Conservation (phyloP, 2,888 invertebrate species). For the Phortica magna region DNA sequence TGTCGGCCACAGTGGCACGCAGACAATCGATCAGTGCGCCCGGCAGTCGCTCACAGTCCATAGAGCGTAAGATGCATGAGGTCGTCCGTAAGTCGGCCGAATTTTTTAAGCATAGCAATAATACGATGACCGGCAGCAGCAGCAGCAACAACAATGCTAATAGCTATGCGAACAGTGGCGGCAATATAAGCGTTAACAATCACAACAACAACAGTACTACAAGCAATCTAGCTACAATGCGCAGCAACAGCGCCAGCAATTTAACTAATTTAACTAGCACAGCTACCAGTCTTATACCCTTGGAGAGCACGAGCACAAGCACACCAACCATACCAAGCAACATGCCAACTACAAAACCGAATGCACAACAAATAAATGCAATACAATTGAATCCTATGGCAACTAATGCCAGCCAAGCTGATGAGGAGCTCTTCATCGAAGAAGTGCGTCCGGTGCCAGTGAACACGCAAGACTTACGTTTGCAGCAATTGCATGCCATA, state of each 20-base stretch:
- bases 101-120: constrained; percentile 56
- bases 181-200: constrained; percentile 35
- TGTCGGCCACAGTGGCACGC: constrained; percentile 58
- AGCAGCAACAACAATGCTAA: constrained; percentile 43
- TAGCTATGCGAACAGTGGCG: constrained; percentile 45
- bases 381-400: neutral
- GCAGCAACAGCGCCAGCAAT: constrained; percentile 39
- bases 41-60: constrained; percentile 72
- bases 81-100: constrained; percentile 68
- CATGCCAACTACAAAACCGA: neutral
- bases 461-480: constrained; percentile 71
- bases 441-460: constrained; percentile 76
- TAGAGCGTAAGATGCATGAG: constrained; percentile 73
- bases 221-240: constrained; percentile 49
- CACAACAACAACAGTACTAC: constrained; percentile 47
- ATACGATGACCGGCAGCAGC: neutral
- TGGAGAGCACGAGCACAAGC: neutral
- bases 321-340: neutral
- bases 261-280: constrained; percentile 26
- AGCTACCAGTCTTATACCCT: neutral
- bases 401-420: constrained; percentile 39
- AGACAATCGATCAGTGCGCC: constrained; percentile 73
- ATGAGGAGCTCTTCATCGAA: constrained; percentile 77
- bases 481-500: constrained; percentile 75
- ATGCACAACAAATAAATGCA: neutral